A percentile compares a stretch with the other conserved stretches of the same genome.
Conservation (phyloP, 2,797 vertebrate species). For the Pangasius mekongensis region DNA sequence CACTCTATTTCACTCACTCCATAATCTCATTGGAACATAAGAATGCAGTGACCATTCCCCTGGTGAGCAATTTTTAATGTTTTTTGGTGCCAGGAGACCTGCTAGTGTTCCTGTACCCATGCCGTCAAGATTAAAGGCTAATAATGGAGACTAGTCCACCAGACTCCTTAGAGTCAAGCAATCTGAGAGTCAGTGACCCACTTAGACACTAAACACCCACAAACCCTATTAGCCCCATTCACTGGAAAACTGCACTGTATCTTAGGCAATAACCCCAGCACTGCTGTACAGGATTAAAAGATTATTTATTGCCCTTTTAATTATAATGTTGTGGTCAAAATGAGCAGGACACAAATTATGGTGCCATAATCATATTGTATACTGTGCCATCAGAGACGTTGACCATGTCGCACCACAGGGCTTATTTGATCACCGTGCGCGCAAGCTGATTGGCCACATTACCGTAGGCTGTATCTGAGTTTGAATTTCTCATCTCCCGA, state of each 20-base stretch:
- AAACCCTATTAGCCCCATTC: slow-evolving; percentile 28
- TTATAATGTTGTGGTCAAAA: slow-evolving; percentile 36
- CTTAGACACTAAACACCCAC: slow-evolving; percentile 47
- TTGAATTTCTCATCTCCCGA: slow-evolving; percentile 67
- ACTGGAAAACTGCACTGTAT: slow-evolving; percentile 15
- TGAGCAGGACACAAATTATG: slow-evolving; percentile 25
- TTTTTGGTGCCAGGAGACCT: slow-evolving; percentile 44
- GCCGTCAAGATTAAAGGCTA: slow-evolving; percentile 50
- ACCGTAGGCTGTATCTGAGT: slow-evolving; percentile 64
- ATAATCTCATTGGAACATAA: slow-evolving; percentile 45
- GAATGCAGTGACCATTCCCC: slow-evolving; percentile 41
- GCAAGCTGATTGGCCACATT: slow-evolving; percentile 42
- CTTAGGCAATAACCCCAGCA: slow-evolving; percentile 3
- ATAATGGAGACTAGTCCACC: slow-evolving; percentile 56
- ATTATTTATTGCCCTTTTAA: slow-evolving; percentile 1
- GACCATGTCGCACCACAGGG: slow-evolving; percentile 19
- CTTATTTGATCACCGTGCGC: slow-evolving; percentile 45
- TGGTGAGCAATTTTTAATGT: slow-evolving; percentile 48
- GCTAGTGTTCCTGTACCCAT: slow-evolving; percentile 51
- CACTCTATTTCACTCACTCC: slow-evolving; percentile 33
- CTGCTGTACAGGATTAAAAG: neutral
- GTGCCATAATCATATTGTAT: slow-evolving; percentile 26
- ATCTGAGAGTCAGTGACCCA: slow-evolving; percentile 51
- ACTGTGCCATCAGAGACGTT: neutral
- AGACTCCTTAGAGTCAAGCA: slow-evolving; percentile 53